Conservation (phyloP, 1,140 invertebrate species). For the Drosophila mauritiana region DNA sequence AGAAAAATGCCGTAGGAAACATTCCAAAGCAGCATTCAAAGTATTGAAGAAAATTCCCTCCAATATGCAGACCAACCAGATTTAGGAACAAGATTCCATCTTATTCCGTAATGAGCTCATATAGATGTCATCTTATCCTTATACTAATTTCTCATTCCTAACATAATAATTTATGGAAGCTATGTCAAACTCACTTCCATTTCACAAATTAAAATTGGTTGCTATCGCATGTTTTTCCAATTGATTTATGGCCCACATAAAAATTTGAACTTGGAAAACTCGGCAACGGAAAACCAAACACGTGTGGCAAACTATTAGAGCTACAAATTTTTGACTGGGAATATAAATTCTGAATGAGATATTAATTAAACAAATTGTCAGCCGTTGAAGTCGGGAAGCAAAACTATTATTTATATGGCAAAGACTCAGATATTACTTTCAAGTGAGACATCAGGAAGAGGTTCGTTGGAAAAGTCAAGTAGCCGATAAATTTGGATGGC, state of each 20-base stretch:
- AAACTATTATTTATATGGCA: slow-evolving; percentile 37
- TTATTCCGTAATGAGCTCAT: no score
- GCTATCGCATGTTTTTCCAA: slow-evolving; percentile 44
- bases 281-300: slow-evolving; percentile 30
- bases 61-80: slow-evolving; percentile 1
- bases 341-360: slow-evolving; percentile 31
- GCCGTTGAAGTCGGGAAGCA: slow-evolving; percentile 32
- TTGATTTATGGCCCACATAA: slow-evolving; percentile 65
- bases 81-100: not conserved
- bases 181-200: slow-evolving; percentile 13
- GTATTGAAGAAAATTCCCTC: not conserved
- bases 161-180: slow-evolving; percentile 17
- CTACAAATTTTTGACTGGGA: slow-evolving; percentile 21
- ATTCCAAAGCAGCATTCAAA: slow-evolving; percentile 56
- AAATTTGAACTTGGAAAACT: slow-evolving; percentile 29
- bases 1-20: slow-evolving; percentile 51
- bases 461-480: slow-evolving; percentile 53
- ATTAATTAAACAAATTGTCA: slow-evolving; percentile 64
- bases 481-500: slow-evolving; percentile 62
- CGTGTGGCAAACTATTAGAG: slow-evolving; percentile 44
- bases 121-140: no score
- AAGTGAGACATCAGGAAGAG: slow-evolving; percentile 40
- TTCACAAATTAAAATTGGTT: slow-evolving; percentile 42
- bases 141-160: not conserved
- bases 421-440: slow-evolving; percentile 13